Percentiles rank a stretch among this genome's conserved stretches.
Evolutionary conservation across 2,113 vertebrate species (phyloP).

Genomic region (Phylloscopus whistleri): DNA sequence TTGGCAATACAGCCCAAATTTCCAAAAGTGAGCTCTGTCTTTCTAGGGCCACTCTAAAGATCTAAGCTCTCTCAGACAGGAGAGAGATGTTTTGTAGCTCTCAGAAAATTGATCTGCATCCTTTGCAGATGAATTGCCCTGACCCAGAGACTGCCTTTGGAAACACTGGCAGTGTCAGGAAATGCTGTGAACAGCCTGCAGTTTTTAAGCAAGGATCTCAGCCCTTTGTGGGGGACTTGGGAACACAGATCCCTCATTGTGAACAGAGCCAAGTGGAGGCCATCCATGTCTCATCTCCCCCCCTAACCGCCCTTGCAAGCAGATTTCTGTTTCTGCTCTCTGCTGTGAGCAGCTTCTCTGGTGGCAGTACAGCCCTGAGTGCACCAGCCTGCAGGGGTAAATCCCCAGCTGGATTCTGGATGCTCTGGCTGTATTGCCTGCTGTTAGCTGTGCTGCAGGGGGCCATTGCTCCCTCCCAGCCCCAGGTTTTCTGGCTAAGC

Average conservation of each 20-base stretch:
- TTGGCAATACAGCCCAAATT: background rate
- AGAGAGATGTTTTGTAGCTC: background rate
- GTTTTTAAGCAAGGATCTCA: background rate
- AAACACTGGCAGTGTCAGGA: background rate
- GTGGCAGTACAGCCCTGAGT: background rate
- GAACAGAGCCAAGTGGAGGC: background rate
- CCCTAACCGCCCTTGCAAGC: accelerated
- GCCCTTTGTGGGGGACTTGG: background rate
- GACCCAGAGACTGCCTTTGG: background rate
- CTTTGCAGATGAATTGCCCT: background rate
- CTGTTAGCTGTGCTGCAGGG: background rate
- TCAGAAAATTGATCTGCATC: background rate
- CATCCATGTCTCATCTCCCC: background rate
- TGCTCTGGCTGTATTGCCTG: background rate
- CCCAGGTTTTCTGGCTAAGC: background rate
- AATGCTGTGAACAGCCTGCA: background rate
- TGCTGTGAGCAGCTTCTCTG: background rate
- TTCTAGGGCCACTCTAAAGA: background rate
- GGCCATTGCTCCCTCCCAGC: background rate
- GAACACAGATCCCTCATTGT: background rate
- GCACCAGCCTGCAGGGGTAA: background rate
- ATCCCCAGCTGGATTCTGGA: background rate
- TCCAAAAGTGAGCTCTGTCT: background rate
- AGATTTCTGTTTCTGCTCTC: background rate
- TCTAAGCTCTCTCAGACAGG: background rate